A percentile compares a stretch with the other conserved stretches of the same genome.
Evolutionary conservation across 2,113 vertebrate genomes (phyloP).

Genomic region (Narcine bancroftii): DNA sequence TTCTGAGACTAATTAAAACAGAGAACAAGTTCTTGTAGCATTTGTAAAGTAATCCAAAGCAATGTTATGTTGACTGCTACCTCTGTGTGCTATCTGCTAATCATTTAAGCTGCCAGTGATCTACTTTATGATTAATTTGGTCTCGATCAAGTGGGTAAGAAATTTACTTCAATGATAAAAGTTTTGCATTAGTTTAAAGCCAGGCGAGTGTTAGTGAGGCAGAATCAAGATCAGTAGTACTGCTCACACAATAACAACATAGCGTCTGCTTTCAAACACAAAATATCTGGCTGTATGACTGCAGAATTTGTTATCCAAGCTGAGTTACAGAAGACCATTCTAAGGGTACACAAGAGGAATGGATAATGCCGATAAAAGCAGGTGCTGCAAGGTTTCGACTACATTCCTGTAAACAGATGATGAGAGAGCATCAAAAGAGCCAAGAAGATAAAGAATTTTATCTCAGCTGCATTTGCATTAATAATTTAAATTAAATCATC

Average conservation of each 20-base stretch:
- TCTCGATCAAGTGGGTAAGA: background rate
- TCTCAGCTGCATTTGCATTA: background rate
- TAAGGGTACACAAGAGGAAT: background rate
- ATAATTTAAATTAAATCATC: background rate
- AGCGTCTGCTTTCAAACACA: background rate
- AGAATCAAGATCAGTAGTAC: background rate
- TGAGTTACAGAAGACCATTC: background rate
- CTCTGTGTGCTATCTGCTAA: background rate
- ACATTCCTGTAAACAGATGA: background rate
- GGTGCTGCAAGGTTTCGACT: background rate
- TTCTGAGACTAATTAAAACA: background rate
- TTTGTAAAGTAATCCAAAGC: background rate
- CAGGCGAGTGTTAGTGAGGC: background rate
- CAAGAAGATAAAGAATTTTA: background rate
- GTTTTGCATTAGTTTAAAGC: background rate
- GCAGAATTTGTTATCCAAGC: background rate
- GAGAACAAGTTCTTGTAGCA: background rate
- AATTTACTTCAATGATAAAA: background rate
- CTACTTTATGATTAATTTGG: background rate
- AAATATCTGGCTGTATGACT: background rate
- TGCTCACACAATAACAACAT: background rate
- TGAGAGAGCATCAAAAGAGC: background rate
- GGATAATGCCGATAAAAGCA: background rate
- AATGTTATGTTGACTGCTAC: background rate
- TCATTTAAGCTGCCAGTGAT: background rate